Evolutionary conservation across 2,797 vertebrate genomes (phyloP).

Genomic region (Gorsachius magnificus): DNA sequence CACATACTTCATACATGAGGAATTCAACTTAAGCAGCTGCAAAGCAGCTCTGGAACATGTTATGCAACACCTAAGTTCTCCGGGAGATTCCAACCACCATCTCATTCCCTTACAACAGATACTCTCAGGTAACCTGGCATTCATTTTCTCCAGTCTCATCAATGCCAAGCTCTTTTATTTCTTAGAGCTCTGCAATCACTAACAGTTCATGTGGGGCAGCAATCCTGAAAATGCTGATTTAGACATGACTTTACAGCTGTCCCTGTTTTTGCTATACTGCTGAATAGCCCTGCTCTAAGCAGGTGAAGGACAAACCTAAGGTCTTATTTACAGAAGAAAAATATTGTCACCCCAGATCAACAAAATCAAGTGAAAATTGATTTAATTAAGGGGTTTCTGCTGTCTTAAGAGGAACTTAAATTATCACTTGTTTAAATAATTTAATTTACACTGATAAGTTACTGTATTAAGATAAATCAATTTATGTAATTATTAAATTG

Average conservation of each 20-base stretch:
- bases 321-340: not conserved
- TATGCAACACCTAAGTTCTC: not conserved
- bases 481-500: not conserved
- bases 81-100: not conserved
- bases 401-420: not conserved
- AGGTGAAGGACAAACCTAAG: not conserved
- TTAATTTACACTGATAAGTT: not conserved
- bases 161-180: not conserved
- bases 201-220: not conserved
- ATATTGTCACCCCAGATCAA: not conserved
- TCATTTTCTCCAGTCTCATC: not conserved
- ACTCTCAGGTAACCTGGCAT: not conserved
- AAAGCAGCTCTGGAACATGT: not conserved
- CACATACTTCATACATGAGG: rapidly evolving
- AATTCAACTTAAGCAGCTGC: not conserved
- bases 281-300: not conserved
- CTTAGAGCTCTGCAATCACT: not conserved
- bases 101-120: not conserved
- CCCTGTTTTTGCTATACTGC: not conserved
- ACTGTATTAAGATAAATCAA: not conserved
- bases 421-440: not conserved
- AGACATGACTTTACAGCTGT: not conserved
- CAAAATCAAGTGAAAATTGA: not conserved
- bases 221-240: not conserved
- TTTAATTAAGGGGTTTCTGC: not conserved